phyloP scores from a whole-genome alignment of 2,113 vertebrate genomes.

The Pampusana beccarii region DNA sequence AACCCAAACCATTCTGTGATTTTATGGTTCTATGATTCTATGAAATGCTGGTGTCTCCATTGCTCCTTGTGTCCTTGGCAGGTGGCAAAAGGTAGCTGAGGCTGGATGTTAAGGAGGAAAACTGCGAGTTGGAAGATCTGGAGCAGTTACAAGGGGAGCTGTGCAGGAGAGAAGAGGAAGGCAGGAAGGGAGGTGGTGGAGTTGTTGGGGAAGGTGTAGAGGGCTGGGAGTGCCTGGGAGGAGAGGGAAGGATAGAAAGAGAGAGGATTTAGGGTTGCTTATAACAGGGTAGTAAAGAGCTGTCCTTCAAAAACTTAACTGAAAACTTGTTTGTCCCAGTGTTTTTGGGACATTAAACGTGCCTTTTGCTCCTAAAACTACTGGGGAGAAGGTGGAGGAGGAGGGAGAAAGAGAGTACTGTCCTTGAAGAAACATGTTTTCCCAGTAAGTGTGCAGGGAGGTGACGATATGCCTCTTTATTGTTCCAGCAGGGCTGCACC shows the following conservation, averaged over 20 bases:
- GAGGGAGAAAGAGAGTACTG: background rate
- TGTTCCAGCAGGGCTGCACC: slow-evolving; percentile 17
- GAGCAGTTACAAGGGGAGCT: background rate
- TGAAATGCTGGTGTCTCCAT: background rate
- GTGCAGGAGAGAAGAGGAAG: background rate
- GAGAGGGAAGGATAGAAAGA: background rate
- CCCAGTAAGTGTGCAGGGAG: background rate
- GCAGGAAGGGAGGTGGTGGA: background rate
- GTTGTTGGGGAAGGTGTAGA: background rate
- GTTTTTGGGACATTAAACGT: background rate
- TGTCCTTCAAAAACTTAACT: background rate
- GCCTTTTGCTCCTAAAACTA: background rate
- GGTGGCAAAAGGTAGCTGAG: background rate
- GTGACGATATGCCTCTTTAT: background rate
- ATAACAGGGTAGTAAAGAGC: background rate
- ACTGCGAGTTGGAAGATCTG: background rate
- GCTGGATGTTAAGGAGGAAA: background rate
- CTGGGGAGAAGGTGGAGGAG: background rate
- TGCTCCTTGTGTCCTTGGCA: background rate
- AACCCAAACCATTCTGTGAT: background rate
- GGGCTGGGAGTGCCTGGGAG: background rate
- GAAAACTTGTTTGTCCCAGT: background rate
- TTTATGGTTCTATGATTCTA: background rate
- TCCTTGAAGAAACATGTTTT: slow-evolving; percentile 48
- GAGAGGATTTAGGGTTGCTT: background rate